These are phyloP conservation scores for Vanacampus margaritifer DNA, from an alignment of 2,113 vertebrate species.

Conservation along the genomic window DNA sequence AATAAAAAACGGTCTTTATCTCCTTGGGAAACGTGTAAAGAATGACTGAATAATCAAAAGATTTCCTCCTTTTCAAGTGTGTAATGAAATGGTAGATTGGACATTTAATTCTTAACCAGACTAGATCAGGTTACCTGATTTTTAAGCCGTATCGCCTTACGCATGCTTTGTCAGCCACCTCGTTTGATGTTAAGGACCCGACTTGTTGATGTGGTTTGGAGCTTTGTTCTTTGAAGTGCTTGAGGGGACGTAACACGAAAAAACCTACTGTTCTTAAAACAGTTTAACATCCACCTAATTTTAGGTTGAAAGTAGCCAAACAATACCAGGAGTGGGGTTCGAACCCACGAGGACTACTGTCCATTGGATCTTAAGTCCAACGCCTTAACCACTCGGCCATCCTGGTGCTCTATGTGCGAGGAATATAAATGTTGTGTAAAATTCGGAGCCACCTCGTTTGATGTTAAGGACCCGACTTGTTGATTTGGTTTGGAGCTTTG, in stretches of 20 bases:
- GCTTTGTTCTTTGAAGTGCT: not conserved
- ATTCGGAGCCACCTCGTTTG: not conserved
- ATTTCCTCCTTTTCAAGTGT: too few species aligned
- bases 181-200: not conserved
- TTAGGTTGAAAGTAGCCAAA: not conserved
- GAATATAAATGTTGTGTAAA: too few species aligned
- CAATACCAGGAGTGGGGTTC: constrained; percentile 1
- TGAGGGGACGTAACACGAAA: not conserved
- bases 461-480: not conserved
- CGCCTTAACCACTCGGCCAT: constrained; percentile 3
- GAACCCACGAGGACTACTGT: not conserved
- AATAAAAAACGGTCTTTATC: too few species aligned
- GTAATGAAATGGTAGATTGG: too few species aligned
- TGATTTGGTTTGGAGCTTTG: not conserved
- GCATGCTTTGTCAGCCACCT: not conserved
- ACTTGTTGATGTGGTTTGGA: not conserved
- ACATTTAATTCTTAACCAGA: too few species aligned
- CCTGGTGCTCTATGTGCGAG: too few species aligned
- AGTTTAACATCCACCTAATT: too few species aligned
- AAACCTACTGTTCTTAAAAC: too few species aligned
- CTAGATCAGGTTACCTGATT: too few species aligned
- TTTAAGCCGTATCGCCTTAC: not conserved
- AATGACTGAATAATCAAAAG: too few species aligned
- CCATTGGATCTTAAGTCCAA: constrained; percentile 6
- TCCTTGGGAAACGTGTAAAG: too few species aligned